A percentile compares a stretch with the other conserved stretches of the same genome.
Conservation (phyloP, 2,797 vertebrate species). For the Falco peregrinus region DNA sequence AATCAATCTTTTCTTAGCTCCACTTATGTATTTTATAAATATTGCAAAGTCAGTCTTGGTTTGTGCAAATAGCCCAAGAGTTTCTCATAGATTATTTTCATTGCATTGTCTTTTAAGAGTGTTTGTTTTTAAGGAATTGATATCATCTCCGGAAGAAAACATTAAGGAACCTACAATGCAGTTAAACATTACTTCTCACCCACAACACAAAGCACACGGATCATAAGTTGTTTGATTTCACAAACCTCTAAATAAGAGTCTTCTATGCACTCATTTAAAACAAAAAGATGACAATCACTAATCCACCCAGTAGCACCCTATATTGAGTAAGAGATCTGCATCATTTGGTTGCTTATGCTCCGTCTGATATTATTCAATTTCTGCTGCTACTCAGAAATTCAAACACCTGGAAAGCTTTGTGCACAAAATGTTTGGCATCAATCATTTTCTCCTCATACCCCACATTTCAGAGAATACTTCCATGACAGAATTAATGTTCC, state of each 20-base stretch:
- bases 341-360: not conserved
- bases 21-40: not conserved
- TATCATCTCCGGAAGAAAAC: not conserved
- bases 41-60: not conserved
- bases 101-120: not conserved
- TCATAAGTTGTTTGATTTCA: not conserved
- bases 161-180: not conserved
- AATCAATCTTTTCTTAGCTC: not conserved
- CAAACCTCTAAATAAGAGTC: not conserved
- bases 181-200: not conserved
- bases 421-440: not conserved
- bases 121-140: not conserved
- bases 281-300: not conserved
- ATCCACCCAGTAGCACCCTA: not conserved
- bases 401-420: not conserved
- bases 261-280: not conserved
- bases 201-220: not conserved
- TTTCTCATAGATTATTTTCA: not conserved
- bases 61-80: not conserved
- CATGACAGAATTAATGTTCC: not conserved
- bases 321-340: not conserved
- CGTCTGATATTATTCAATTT: not conserved
- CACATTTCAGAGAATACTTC: not conserved
- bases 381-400: not conserved
- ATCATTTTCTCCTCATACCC: not conserved